Conservation (phyloP, 2,888 invertebrate species). For the Listrodromus nycthemerus region DNA sequence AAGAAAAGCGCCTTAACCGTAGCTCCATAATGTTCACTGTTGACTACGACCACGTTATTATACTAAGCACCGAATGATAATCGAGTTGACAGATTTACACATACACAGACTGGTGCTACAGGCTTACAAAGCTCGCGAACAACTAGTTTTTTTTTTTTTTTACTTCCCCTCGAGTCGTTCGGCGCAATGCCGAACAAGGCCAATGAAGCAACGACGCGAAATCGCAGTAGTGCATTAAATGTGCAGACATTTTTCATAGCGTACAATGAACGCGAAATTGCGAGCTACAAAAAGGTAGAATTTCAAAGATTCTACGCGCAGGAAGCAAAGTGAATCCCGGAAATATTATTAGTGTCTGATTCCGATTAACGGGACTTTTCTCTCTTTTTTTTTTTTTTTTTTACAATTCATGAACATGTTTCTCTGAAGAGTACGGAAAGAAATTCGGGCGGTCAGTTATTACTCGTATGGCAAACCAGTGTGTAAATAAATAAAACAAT, state of each 20-base stretch:
- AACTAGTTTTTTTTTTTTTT: conserved; percentile 35
- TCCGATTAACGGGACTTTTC: not conserved
- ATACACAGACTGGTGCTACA: conserved; percentile 55
- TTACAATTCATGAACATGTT: not conserved
- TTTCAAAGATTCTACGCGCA: conserved; percentile 8
- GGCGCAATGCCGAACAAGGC: not conserved
- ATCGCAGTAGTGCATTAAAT: conserved; percentile 30
- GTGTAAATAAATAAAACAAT: conserved; percentile 79
- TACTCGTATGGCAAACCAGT: conserved; percentile 67
- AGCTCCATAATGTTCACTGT: conserved; percentile 21
- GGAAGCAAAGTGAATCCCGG: conserved; percentile 36
- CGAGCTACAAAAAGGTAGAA: conserved; percentile 18
- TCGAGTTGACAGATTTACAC: conserved; percentile 46
- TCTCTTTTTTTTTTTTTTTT: not conserved
- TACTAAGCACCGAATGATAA: conserved; percentile 53
- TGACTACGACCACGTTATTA: conserved; percentile 50
- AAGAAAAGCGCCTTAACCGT: conserved; percentile 12
- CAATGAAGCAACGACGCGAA: conserved; percentile 49
- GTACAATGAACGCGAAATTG: not conserved
- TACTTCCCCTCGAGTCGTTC: conserved; percentile 22
- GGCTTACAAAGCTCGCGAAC: conserved; percentile 63
- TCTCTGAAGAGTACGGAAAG: conserved; percentile 25
- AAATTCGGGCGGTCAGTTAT: conserved; percentile 36
- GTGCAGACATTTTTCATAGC: conserved; percentile 43
- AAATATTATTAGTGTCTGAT: conserved; percentile 23